phyloP scores from a whole-genome alignment of 2,797 vertebrate species.

The Atherinosoma microstoma region DNA sequence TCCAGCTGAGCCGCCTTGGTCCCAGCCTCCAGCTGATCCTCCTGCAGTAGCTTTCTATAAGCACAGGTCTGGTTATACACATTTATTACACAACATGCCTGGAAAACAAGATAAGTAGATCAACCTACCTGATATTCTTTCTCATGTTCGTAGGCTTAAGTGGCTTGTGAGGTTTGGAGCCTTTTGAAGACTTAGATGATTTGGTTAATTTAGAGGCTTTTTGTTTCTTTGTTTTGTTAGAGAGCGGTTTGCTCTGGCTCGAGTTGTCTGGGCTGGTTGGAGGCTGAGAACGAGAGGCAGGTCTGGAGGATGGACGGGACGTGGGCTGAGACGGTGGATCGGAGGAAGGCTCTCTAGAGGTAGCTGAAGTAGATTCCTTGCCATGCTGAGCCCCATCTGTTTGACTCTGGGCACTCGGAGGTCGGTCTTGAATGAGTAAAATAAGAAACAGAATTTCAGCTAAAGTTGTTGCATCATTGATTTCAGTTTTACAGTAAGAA shows the following conservation, averaged over 20 bases:
- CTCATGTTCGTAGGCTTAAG: conserved; percentile 93
- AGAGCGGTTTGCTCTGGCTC: conserved; percentile 78
- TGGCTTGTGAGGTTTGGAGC: conserved; percentile 75
- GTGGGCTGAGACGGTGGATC: conserved; percentile 81
- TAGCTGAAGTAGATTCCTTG: conserved; percentile 89
- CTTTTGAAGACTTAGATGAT: conserved; percentile 80
- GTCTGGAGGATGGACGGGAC: conserved; percentile 81
- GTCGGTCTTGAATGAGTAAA: conserved; percentile 83
- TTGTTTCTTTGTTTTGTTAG: conserved; percentile 88
- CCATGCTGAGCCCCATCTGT: conserved; percentile 82
- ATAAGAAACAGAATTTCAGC: conserved; percentile 1
- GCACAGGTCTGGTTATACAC: neutral
- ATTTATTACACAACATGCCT: neutral
- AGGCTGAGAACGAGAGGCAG: conserved; percentile 66
- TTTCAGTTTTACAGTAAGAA: neutral
- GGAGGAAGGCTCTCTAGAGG: conserved; percentile 90
- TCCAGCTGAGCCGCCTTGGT: conserved; percentile 98
- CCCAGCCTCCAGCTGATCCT: conserved; percentile 96
- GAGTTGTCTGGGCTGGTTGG: conserved; percentile 71
- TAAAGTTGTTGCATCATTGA: neutral
- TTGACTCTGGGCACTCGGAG: conserved; percentile 83
- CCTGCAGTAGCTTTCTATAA: conserved; percentile 93
- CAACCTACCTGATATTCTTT: conserved; percentile 94
- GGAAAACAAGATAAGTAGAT: neutral
- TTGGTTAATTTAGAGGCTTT: conserved; percentile 76